Base-by-base conservation (phyloP, 2,888 invertebrate genomes). In the Agrilus cyanescens region DNA sequence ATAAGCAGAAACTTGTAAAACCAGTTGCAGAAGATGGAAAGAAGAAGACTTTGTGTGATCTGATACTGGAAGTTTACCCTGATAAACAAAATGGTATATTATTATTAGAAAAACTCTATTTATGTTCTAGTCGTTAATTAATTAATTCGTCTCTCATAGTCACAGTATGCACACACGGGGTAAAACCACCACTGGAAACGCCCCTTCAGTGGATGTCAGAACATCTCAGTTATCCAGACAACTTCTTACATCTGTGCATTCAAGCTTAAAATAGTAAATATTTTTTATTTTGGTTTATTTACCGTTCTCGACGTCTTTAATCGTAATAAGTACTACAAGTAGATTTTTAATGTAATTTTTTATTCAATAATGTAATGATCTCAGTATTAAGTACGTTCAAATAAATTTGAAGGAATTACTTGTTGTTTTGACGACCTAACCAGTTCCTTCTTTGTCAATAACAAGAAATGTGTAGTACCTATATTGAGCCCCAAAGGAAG, bases 131-230 rank as follows among this genome's bases (percentile, higher is more conserved):
- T 25, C 14, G n/a, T n/a, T 35, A 37, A 38, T 37, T 37, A 37
- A 16, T 32, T 13, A 32, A 8, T 38, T 42, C 50, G 46, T 51
- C 52, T 43, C 48, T 77, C 78, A 41, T 71, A 87, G 86, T 81
- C 48, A 75, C 76, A 58, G 71, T 87, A 37, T 74, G 85, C 55
- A 88, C 88, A 18, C 97, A 98, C 67, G 97, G 97, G 15, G 81
- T 97, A 55, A 74, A 79, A 52, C 79, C 91, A 41, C 89, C 95
- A 3, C 58, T 77, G 48, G 88, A 94, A 49, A 89, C 94, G 8
- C 94, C 96, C 10, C 66, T 97, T 8, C 89, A 94, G 59, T 98
- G 97, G 96, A 78, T 98, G 68, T 91, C 94, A 15, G 94, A 96
- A 69, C 96, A 97, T 67, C 72, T 98, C 58, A 93, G 95, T 65